Percentiles rank a stretch among this genome's conserved stretches.
These are phyloP conservation scores for Brachionus sp. DNA, from an alignment of 1,140 invertebrate species.

Conservation along the genomic window DNA sequence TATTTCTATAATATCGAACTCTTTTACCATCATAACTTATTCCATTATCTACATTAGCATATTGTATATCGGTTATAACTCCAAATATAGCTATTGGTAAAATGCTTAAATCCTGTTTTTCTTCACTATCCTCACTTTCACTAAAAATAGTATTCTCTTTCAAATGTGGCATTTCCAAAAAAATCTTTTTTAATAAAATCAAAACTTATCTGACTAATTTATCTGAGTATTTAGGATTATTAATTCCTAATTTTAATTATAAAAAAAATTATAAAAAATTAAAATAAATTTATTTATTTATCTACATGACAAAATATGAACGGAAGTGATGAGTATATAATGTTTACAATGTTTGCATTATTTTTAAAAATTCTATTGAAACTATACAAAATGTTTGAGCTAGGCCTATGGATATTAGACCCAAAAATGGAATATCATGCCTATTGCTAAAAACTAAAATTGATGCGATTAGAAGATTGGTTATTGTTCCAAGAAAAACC, in stretches of 20 bases:
- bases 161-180: neutral
- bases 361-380: conserved; percentile 23
- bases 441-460: conserved; percentile 28
- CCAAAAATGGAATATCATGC: neutral
- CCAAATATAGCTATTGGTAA: conserved; percentile 51
- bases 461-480: conserved; percentile 19
- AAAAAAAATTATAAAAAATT: neutral
- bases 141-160: neutral
- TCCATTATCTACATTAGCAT: conserved; percentile 56
- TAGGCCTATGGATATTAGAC: neutral
- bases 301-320: neutral
- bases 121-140: neutral
- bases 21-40: conserved; percentile 52
- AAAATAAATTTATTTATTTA: neutral
- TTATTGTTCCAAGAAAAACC: conserved; percentile 13
- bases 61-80: conserved; percentile 58
- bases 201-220: neutral
- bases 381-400: conserved; percentile 41
- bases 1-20: conserved; percentile 53
- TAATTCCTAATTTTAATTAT: neutral
- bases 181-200: neutral
- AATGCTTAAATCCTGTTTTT: conserved; percentile 12
- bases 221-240: neutral
- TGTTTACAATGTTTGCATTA: conserved; percentile 26
- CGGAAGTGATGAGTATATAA: neutral